These are phyloP conservation scores for Danio aesculapii DNA, from an alignment of 2,797 vertebrate species.

Conservation along the genomic window DNA sequence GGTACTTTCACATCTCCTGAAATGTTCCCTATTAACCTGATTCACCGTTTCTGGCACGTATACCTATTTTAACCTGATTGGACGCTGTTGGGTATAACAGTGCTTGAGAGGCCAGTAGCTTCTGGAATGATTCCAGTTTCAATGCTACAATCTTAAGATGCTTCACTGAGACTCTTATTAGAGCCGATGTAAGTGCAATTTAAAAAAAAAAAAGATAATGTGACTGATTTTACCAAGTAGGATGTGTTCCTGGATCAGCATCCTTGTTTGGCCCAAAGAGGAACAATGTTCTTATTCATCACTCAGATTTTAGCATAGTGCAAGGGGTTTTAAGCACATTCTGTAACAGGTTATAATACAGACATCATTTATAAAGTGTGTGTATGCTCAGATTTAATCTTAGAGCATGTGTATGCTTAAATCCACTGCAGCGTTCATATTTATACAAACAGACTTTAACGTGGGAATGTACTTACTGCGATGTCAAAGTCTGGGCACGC, in stretches of 20 bases:
- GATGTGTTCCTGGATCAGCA: not conserved
- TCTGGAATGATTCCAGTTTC: not conserved
- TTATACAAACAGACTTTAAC: too few relatives aligned
- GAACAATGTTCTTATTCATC: not conserved
- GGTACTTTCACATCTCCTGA: not conserved
- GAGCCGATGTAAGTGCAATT: not conserved
- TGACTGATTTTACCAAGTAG: not conserved
- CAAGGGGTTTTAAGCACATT: not conserved
- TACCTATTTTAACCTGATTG: slow-evolving; percentile 14
- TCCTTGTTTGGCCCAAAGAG: not conserved
- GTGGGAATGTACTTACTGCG: too few relatives aligned
- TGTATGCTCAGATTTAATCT: too few relatives aligned
- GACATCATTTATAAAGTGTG: too few relatives aligned
- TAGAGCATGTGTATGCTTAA: too few relatives aligned
- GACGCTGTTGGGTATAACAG: slow-evolving; percentile 23
- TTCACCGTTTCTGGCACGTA: not conserved
- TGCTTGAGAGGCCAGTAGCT: not conserved
- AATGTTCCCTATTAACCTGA: slow-evolving; percentile 23
- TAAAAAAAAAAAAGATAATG: not conserved
- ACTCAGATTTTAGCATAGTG: not conserved
- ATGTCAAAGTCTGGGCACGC: too few relatives aligned
- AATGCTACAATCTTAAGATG: not conserved
- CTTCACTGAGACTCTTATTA: not conserved
- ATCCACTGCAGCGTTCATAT: too few relatives aligned
- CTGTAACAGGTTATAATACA: not conserved